Base-by-base conservation (phyloP, 2,888 invertebrate species). In the Phasia obesa region DNA sequence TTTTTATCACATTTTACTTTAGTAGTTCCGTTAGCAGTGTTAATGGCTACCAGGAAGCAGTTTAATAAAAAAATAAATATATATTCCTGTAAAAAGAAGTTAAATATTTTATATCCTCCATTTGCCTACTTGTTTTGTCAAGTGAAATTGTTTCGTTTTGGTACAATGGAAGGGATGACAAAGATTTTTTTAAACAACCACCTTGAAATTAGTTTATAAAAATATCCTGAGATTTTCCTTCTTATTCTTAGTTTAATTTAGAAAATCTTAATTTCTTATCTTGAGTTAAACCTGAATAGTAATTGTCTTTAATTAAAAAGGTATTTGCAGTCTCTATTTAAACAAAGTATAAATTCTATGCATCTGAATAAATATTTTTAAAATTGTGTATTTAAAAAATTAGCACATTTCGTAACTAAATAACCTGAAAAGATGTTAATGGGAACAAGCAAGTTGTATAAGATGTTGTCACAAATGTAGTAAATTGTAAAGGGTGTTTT, bases 1-100 rank as follows among this genome's bases (percentile, higher is more conserved):
- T 64, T 70, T 35, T 51, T 67, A 53, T 17, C 49, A 57, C 53
- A 49, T 51, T 80, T 74, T 53, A 69, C 69, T 67, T 69, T 42
- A 60, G 44, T 17, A 38, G 57, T 84, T 84, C 84, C 80, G 75
- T 57, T 65, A 42, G 21, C 47, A 57, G 60, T 62, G 78, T 57
- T 47, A 53, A 60, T 53, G 60, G 60, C 51, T 51, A 67, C 1
- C 59, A 74, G 74, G 74, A 83, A 83, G 53, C 70, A 51, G 69
- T 38, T 59, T 47, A 38, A 70, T 47, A 70, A 74, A 77, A 74
- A 78, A n/a, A 21, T 1, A n/a, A 2, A 4, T 25, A 19, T 38
- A 15, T 1, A 13, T 60, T 13, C 19, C 19, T 13, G 6, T 15
- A 11, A 4, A 47, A 1, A 21, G 17, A 0, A 42, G 9, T n/a